These are phyloP conservation scores for Leptoclinus maculatus DNA, from an alignment of 2,797 vertebrate species.

Conservation along the genomic window DNA sequence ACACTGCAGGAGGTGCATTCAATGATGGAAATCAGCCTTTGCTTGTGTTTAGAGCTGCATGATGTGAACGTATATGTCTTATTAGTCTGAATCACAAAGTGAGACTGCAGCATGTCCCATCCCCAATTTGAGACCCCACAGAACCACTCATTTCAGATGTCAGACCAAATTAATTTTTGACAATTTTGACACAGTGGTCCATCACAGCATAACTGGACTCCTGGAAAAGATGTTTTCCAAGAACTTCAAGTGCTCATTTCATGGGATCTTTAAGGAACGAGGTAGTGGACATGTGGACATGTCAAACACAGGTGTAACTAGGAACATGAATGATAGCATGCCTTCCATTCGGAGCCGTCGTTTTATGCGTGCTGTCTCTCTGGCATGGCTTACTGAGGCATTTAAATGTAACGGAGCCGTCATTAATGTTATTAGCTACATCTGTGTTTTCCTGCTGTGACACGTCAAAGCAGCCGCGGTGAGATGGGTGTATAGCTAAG, in stretches of 20 bases:
- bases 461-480: constrained; percentile 21
- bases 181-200: constrained; percentile 15
- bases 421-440: constrained; percentile 44
- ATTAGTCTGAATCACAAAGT: constrained; percentile 2
- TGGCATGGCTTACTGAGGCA: constrained; percentile 8
- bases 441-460: constrained; percentile 26
- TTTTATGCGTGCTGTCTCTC: neutral
- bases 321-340: neutral
- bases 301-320: constrained; percentile 5
- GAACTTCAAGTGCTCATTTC: neutral
- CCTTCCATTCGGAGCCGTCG: neutral
- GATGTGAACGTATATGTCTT: neutral
- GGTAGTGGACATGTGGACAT: neutral
- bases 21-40: neutral
- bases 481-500: constrained; percentile 8
- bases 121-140: constrained; percentile 4
- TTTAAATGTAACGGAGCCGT: constrained; percentile 21
- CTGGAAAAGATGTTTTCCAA: neutral
- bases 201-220: neutral
- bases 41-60: neutral
- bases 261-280: neutral
- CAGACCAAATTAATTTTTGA: constrained; percentile 29
- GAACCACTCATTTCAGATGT: constrained; percentile 11
- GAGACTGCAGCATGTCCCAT: neutral
- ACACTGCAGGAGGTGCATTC: neutral